Evolutionary conservation across 2,113 vertebrate genomes (phyloP).

Genomic region (Lamprologus lemairii): DNA sequence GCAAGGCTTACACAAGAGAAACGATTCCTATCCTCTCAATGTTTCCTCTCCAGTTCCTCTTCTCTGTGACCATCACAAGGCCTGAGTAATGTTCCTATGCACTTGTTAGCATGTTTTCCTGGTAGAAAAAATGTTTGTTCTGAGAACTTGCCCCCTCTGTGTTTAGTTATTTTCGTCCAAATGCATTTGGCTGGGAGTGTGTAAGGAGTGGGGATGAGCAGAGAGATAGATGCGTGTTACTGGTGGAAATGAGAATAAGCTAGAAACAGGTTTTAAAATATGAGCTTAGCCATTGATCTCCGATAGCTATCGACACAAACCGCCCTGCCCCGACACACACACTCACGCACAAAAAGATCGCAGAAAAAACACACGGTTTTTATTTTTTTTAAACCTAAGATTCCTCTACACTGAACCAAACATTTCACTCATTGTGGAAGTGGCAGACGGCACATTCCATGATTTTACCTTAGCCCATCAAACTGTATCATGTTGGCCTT

Average conservation of each 20-base stretch:
- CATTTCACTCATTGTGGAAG: conserved; percentile 32
- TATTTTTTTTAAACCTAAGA: conserved; percentile 10
- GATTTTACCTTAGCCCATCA: conserved; percentile 48
- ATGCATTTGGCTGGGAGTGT: conserved; percentile 60
- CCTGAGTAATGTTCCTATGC: conserved; percentile 75
- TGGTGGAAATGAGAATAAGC: conserved; percentile 37
- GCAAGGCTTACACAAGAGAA: conserved; percentile 66
- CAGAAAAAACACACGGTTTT: conserved; percentile 17
- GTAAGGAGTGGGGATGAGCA: conserved; percentile 34
- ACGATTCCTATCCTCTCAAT: conserved; percentile 57
- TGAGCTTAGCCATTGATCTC: conserved; percentile 17
- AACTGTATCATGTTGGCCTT: conserved; percentile 60
- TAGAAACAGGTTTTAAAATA: conserved; percentile 39
- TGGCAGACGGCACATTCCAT: conserved; percentile 56
- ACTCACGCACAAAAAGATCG: neutral
- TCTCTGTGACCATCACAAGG: conserved; percentile 64
- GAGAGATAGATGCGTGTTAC: conserved; percentile 28
- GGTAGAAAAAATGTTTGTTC: conserved; percentile 61
- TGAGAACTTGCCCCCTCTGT: conserved; percentile 41
- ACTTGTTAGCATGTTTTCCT: conserved; percentile 73
- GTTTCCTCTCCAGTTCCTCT: conserved; percentile 59
- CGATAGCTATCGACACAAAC: neutral
- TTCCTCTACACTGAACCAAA: conserved; percentile 27
- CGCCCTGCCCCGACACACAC: neutral
- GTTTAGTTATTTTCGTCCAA: conserved; percentile 49